Evolutionary conservation across 2,888 invertebrate genomes (phyloP).

Genomic region (Minunthozetes semirufus): DNA sequence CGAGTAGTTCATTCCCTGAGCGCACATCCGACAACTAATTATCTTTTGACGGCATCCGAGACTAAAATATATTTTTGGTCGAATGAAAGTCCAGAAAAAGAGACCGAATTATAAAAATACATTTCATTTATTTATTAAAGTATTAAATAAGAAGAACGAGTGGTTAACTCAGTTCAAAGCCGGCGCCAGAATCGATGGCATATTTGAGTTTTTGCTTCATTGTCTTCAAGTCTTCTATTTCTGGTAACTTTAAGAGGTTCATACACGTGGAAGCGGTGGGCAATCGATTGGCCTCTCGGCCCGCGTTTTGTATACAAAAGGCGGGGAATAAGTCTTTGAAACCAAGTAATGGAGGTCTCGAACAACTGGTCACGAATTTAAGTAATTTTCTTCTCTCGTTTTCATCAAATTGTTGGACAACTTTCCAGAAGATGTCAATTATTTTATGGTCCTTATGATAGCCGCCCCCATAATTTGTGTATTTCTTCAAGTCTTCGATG

Average conservation of each 20-base stretch:
- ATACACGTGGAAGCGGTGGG: constrained; percentile 97
- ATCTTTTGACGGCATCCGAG: constrained; percentile 66
- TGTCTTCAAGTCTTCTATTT: constrained; percentile 68
- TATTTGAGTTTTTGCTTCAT: constrained; percentile 77
- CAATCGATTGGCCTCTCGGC: constrained; percentile 70
- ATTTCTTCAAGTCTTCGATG: constrained; percentile 71
- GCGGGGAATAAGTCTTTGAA: constrained; percentile 95
- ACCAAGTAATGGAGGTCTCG: constrained; percentile 88
- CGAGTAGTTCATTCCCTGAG: constrained; percentile 69
- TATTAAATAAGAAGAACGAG: not conserved
- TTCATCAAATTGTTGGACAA: constrained; percentile 72
- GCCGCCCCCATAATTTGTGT: constrained; percentile 86
- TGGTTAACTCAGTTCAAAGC: constrained; percentile 71
- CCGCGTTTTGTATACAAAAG: constrained; percentile 91
- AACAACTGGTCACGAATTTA: constrained; percentile 97
- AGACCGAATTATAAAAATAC: not conserved
- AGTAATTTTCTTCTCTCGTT: constrained; percentile 75
- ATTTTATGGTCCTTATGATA: constrained; percentile 75
- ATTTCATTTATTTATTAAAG: constrained; percentile 8
- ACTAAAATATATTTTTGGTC: constrained; percentile 66
- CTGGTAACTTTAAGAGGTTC: constrained; percentile 92
- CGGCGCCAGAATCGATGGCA: constrained; percentile 89
- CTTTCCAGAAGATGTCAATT: constrained; percentile 81
- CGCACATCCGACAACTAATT: constrained; percentile 69
- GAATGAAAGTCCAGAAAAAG: constrained; percentile 32